These are phyloP conservation scores for Halictus quadricinctus DNA, from an alignment of 2,888 invertebrate species.

Conservation along the genomic window DNA sequence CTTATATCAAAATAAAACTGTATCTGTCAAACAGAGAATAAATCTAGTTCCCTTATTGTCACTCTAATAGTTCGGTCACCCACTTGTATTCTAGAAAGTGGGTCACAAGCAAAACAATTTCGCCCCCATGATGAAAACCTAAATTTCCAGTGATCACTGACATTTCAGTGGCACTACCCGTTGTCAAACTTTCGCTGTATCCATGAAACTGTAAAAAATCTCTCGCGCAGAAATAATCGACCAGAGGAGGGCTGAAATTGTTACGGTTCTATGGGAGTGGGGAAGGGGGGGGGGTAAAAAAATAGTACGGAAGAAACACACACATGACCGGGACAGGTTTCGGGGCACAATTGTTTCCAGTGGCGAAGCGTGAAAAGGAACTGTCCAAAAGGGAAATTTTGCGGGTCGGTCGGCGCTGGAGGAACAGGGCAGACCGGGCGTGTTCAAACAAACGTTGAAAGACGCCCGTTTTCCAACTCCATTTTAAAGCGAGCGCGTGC, in stretches of 20 bases:
- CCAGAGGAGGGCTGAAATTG: background rate
- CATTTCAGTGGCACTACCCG: background rate
- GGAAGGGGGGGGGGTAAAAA: background rate
- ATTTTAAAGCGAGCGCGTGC: slow-evolving; percentile 36
- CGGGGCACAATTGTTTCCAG: background rate
- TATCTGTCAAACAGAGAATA: background rate
- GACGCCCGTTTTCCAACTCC: slow-evolving; percentile 39
- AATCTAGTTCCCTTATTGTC: background rate
- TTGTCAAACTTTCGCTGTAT: background rate
- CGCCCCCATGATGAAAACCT: background rate
- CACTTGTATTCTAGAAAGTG: background rate
- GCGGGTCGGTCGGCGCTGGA: background rate
- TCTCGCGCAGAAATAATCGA: slow-evolving; percentile 2
- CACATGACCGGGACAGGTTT: background rate
- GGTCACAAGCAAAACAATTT: background rate
- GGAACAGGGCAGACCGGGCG: background rate
- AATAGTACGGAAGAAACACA: background rate
- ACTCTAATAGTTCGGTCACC: background rate
- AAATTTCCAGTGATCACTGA: background rate
- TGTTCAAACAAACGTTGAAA: slow-evolving; percentile 40
- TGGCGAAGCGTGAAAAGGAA: slow-evolving; percentile 5
- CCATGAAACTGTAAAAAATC: background rate
- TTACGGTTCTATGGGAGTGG: background rate
- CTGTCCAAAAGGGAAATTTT: slow-evolving; percentile 6
- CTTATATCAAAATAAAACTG: no score